Evolutionary conservation across 2,797 vertebrate genomes (phyloP), one percentile per base, ranked within the genome.

Genomic region (Capromys pilorides): DNA sequence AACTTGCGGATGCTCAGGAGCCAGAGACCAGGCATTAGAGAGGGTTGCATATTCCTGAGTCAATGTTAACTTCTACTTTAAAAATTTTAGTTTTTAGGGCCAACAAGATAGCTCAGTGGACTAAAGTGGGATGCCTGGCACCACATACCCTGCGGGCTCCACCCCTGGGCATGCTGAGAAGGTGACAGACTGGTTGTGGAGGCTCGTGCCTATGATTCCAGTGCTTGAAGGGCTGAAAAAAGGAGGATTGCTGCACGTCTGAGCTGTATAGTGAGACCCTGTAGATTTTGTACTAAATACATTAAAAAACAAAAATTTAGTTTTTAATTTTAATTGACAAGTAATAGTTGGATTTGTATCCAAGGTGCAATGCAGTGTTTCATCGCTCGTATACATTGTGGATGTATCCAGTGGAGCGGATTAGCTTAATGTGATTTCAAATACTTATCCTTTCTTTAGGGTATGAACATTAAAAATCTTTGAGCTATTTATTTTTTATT

Each of bases 1-100:
- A 95, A 96, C 92, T 92, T 83, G 86, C 95, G 95, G 95, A 95
- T 95, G 88, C 96, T 97, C 96, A 94, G 94, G 97, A 94, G 94
- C 96, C 89, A 93, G 97, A 97, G 96, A 93, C 85, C 87, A 94
- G 95, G 82, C 71, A 11, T 24, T 84, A 84, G 54, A 57, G 77
- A 66, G 90, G 90, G 91, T 86, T 93, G 81, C 90, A 12, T 92
- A 21, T 91, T 96, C 97, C 97, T 97, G 97, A 97, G 97, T 67
- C 64, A 13, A 6, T 67, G 31, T 67, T 67, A 33, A 67, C 64
- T 67, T 71, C 39, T 39, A 39, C 21, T 73, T 71, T 39, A 59
- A 59, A 57, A 5, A 62, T 19, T 85, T 51, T 36, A 51, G 18
- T 12, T 54, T 54, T 54, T 12, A 14, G 12, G 51, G 51, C 49